Evolutionary conservation across 2,797 vertebrate species (phyloP).

Genomic region (Pelobates cultripes): DNA sequence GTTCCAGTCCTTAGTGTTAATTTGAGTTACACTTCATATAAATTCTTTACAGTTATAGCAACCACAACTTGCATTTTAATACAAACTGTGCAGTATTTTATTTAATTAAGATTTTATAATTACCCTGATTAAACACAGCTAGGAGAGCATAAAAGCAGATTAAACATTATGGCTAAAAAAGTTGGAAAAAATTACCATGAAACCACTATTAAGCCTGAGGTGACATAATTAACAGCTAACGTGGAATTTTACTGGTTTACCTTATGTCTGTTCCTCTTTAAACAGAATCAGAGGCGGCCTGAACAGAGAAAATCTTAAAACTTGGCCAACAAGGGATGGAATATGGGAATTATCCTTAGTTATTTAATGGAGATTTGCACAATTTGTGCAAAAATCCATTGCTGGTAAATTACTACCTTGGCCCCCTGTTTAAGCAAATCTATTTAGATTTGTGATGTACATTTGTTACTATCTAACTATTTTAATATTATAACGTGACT

Average conservation of each 20-base stretch:
- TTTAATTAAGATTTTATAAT: slow-evolving; percentile 80
- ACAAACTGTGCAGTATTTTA: slow-evolving; percentile 72
- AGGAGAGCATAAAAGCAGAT: slow-evolving; percentile 77
- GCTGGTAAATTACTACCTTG: too few species aligned
- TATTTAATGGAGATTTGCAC: too few species aligned
- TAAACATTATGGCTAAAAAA: slow-evolving; percentile 77
- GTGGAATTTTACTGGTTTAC: slow-evolving; percentile 73
- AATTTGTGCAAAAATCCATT: too few species aligned
- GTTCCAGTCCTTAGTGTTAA: slow-evolving; percentile 43
- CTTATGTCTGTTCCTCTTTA: slow-evolving; percentile 59
- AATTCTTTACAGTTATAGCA: slow-evolving; percentile 60
- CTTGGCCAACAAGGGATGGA: slow-evolving; percentile 56
- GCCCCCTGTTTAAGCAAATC: too few species aligned
- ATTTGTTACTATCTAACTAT: too few species aligned
- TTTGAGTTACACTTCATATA: slow-evolving; percentile 47
- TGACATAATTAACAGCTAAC: slow-evolving; percentile 78
- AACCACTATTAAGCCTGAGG: slow-evolving; percentile 80
- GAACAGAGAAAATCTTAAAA: slow-evolving; percentile 61
- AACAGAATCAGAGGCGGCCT: slow-evolving; percentile 58
- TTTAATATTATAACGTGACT: too few species aligned
- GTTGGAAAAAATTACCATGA: slow-evolving; percentile 76
- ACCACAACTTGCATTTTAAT: slow-evolving; percentile 71
- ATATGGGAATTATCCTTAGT: slow-evolving; percentile 45
- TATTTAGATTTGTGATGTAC: too few species aligned
- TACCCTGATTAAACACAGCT: slow-evolving; percentile 78